Evolutionary conservation across 30 jellyfish, hydroid and myxozoan genomes (phyloP).

Genomic region (Sanderia malayensis): DNA sequence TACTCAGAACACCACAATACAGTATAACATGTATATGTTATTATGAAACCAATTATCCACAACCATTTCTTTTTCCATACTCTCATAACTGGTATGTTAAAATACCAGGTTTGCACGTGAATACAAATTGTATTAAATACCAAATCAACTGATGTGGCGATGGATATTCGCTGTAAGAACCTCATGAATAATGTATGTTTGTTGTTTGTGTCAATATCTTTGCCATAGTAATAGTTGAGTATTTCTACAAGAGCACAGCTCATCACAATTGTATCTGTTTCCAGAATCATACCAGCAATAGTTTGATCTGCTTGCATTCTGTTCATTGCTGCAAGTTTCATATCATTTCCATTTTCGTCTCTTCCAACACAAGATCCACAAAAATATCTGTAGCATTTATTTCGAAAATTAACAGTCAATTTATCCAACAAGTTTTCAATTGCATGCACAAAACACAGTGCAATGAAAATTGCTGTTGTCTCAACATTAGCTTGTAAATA

Average conservation of each 20-base stretch:
- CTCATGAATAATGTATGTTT: neutral
- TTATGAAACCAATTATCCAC: constrained; percentile 25
- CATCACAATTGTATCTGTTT: constrained; percentile 45
- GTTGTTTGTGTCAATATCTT: neutral
- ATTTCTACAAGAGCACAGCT: constrained; percentile 54
- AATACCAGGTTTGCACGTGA: constrained; percentile 48
- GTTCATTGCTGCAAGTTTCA: constrained; percentile 26
- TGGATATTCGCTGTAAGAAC: constrained; percentile 13
- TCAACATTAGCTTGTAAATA: constrained; percentile 57
- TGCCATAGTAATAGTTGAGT: constrained; percentile 18
- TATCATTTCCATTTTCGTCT: neutral
- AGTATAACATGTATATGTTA: constrained; percentile 43
- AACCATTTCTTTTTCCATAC: constrained; percentile 59
- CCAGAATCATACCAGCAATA: constrained; percentile 54
- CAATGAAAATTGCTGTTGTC: constrained; percentile 10
- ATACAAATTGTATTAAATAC: constrained; percentile 23
- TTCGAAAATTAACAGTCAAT: constrained; percentile 20
- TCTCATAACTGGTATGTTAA: constrained; percentile 52
- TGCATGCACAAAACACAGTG: constrained; percentile 48
- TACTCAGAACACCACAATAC: constrained; percentile 51
- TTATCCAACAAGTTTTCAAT: constrained; percentile 49
- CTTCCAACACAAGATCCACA: constrained; percentile 53
- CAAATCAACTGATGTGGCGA: constrained; percentile 35
- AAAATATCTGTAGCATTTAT: constrained; percentile 30
- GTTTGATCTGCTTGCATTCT: constrained; percentile 53